A percentile compares a stretch with the other conserved stretches of the same genome.
phyloP scores from a whole-genome alignment of 2,113 vertebrate species.

The Neogobius melanostomus region DNA sequence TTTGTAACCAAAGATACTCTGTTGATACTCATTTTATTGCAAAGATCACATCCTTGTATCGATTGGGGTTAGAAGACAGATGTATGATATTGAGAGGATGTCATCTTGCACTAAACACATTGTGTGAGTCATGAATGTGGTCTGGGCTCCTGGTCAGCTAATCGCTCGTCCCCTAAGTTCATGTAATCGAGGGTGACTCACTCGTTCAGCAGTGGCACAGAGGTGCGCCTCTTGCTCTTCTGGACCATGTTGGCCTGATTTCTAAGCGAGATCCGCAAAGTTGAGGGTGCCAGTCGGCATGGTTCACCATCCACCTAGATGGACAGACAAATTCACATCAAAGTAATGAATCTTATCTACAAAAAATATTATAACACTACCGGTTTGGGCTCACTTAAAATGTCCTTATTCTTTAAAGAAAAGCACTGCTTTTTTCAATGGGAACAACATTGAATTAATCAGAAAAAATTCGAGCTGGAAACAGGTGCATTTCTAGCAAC shows the following conservation, averaged over 20 bases:
- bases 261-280: slow-evolving; percentile 88
- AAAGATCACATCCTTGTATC: slow-evolving; percentile 1
- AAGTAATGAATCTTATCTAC: not conserved
- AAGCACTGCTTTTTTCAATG: no score
- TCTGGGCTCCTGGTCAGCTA: slow-evolving; percentile 35
- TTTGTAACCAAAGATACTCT: slow-evolving; percentile 2
- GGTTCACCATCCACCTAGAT: slow-evolving; percentile 93
- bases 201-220: slow-evolving; percentile 93
- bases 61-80: slow-evolving; percentile 36
- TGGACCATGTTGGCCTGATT: slow-evolving; percentile 99
- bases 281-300: slow-evolving; percentile 88
- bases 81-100: slow-evolving; percentile 40
- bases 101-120: slow-evolving; percentile 55
- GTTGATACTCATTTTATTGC: slow-evolving; percentile 23
- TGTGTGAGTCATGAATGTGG: slow-evolving; percentile 52
- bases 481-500: no score
- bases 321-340: not conserved
- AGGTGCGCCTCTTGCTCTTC: slow-evolving; percentile 95
- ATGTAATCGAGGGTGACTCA: slow-evolving; percentile 70
- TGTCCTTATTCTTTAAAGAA: no score
- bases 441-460: no score
- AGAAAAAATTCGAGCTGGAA: no score
- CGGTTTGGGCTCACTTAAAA: no score
- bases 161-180: slow-evolving; percentile 38
- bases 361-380: not conserved